Percentiles rank a stretch among this genome's conserved stretches.
Conservation (phyloP, 2,113 vertebrate species). For the Sterrhoptilus dennistouni region DNA sequence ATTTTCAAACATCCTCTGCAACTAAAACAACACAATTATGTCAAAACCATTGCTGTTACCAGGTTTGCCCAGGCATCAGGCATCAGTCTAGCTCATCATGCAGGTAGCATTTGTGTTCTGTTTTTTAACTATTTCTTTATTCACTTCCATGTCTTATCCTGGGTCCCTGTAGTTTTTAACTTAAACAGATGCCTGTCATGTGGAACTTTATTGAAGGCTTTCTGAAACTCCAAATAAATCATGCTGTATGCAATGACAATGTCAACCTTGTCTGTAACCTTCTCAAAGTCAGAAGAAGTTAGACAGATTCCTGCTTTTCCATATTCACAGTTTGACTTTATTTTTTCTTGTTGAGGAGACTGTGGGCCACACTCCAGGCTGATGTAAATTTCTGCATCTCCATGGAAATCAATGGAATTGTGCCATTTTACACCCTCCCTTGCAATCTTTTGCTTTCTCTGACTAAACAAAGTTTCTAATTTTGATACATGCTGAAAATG, state of each 20-base stretch:
- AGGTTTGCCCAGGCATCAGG: not conserved
- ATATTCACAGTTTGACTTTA: slow-evolving; percentile 35
- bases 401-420: not conserved
- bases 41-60: slow-evolving; percentile 7
- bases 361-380: not conserved
- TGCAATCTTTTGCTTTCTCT: slow-evolving; percentile 40
- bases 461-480: slow-evolving; percentile 64
- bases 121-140: slow-evolving; percentile 60
- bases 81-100: slow-evolving; percentile 18
- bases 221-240: slow-evolving; percentile 80
- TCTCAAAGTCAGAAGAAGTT: slow-evolving; percentile 77
- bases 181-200: slow-evolving; percentile 74
- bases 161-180: slow-evolving; percentile 59
- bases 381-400: not conserved
- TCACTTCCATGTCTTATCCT: slow-evolving; percentile 51
- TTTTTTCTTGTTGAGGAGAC: slow-evolving; percentile 6
- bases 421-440: not conserved
- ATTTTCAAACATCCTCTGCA: slow-evolving; percentile 29
- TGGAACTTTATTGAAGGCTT: slow-evolving; percentile 78
- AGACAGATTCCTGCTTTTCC: slow-evolving; percentile 30
- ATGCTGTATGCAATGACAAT: slow-evolving; percentile 64
- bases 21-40: slow-evolving; percentile 35
- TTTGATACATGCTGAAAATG: slow-evolving; percentile 72
- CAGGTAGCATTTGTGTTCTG: slow-evolving; percentile 13
- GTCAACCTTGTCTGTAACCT: slow-evolving; percentile 74